These are phyloP conservation scores for Drosophila sproati DNA, from an alignment of 1,140 invertebrate species.

Conservation along the genomic window DNA sequence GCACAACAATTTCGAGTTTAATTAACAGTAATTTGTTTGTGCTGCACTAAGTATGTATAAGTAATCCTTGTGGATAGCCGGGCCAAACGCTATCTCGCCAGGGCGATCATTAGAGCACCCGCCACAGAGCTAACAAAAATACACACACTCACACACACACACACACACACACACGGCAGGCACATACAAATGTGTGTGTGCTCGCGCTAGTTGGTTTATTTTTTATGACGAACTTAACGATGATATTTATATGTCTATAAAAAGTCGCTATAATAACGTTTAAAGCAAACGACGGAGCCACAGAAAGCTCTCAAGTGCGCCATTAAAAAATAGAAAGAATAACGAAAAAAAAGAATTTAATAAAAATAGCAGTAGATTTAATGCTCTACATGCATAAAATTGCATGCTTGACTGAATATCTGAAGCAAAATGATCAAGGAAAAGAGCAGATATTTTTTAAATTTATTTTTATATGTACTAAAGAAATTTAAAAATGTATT, in stretches of 20 bases:
- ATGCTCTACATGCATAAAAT: neutral
- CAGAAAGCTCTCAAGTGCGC: slow-evolving; percentile 50
- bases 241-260: slow-evolving; percentile 72
- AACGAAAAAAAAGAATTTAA: neutral
- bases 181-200: neutral
- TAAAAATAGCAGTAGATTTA: neutral
- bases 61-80: slow-evolving; percentile 44
- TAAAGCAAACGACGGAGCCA: slow-evolving; percentile 52
- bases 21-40: slow-evolving; percentile 71
- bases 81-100: slow-evolving; percentile 49
- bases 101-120: slow-evolving; percentile 53
- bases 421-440: neutral
- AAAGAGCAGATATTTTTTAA: neutral
- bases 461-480: no score
- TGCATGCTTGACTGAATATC: neutral
- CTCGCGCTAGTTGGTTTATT: slow-evolving; percentile 39
- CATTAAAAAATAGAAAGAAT: slow-evolving; percentile 54
- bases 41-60: slow-evolving; percentile 49
- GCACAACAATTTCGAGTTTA: slow-evolving; percentile 69
- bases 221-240: slow-evolving; percentile 68
- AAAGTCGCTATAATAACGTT: slow-evolving; percentile 69
- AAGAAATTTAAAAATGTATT: no score
- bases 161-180: neutral
- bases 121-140: slow-evolving; percentile 18
- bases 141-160: slow-evolving; percentile 21